Base-by-base conservation (phyloP, 2,797 vertebrate species). In the Oryzias sinensis region DNA sequence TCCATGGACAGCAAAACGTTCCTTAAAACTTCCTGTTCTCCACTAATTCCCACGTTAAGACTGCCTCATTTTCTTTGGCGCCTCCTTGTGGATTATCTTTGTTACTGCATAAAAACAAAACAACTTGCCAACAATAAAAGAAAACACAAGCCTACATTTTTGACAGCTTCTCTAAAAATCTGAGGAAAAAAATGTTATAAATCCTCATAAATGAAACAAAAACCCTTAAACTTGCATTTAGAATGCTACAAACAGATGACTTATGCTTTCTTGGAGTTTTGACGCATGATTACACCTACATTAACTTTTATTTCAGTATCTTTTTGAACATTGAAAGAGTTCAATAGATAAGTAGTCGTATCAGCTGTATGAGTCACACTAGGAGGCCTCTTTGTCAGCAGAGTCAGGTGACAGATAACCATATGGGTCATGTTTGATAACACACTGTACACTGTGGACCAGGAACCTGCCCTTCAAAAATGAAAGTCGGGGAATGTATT, bases 321-420 rank as follows among this genome's bases (percentile, higher is more conserved):
- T 56, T 50, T 68, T 5, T 42, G 1, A 66, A 55, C 22, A 53
- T 20, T 14, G 57, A 56, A 41, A 51, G 43, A 14, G 40, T 14
- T 64, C 29, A 44, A 59, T 49, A 46, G 46, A 66, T 14, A 47
- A 63, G 51, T 37, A 18, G 53, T 46, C 17, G 25, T 49, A 52
- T 64, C 48, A 50, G 47, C 48, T 27, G 41, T 59, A 45, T 37
- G 56, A 49, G 43, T 8, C n/a, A 15, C 53, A 49, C 49, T 6
- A 4, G 37, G 53, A 51, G 64, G 63, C 68, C 65, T 70, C 69
- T 64, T 82, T 78, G 83, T 86, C 84, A 71, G 64, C 48, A 54
- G 62, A 55, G 70, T 69, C 80, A 79, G 60, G 77, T 51, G 22
- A 56, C 29, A 74, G 74, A 80, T 69, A 84, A 74, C 43, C 11